Evolutionary conservation across 1,140 invertebrate genomes (phyloP).

Genomic region (Leptoteleia sp.): DNA sequence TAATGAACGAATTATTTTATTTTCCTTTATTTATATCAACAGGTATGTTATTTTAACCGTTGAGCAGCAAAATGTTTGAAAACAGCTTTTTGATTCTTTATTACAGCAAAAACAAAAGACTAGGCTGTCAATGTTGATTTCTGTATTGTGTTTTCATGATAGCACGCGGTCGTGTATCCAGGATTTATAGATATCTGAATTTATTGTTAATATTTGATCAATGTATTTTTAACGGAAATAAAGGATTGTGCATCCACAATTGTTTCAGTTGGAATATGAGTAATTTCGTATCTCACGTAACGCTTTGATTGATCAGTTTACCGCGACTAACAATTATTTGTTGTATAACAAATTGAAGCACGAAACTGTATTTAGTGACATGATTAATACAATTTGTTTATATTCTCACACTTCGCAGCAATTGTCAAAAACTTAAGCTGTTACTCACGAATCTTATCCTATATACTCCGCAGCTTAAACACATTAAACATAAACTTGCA

Average conservation of each 20-base stretch:
- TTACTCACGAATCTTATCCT: neutral
- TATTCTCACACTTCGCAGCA: slow-evolving; percentile 2
- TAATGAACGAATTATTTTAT: no score
- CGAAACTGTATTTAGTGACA: slow-evolving; percentile 12
- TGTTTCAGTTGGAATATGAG: neutral
- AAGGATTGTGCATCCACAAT: neutral
- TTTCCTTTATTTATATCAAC: no score
- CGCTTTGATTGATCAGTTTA: neutral
- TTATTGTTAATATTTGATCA: neutral
- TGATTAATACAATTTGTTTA: slow-evolving; percentile 1
- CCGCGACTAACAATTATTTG: neutral
- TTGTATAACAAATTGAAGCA: slow-evolving; percentile 4
- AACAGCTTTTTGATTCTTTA: neutral
- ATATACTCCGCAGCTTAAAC: slow-evolving; percentile 12
- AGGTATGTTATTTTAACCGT: no score
- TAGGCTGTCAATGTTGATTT: neutral
- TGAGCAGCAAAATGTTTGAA: no score
- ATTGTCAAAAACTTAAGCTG: neutral
- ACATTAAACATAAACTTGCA: slow-evolving; percentile 12
- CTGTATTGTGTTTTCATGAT: neutral
- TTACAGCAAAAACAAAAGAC: neutral
- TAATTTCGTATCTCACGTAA: neutral
- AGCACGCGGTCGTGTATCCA: neutral
- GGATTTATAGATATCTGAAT: neutral
- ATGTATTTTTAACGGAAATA: neutral